Conservation (phyloP, 2,888 invertebrate genomes). For the Nymphalis polychloros region DNA sequence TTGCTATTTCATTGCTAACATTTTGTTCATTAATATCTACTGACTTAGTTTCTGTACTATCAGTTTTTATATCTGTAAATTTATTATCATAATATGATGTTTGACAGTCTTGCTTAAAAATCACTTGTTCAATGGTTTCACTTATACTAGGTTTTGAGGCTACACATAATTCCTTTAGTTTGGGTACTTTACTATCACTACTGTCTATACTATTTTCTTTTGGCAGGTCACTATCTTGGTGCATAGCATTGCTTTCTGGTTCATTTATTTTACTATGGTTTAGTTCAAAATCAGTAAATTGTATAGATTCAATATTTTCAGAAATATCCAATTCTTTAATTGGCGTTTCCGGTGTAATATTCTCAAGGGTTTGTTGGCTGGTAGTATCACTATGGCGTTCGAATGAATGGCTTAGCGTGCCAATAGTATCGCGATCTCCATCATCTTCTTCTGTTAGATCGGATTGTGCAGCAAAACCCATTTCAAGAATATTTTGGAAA, state of each 20-base stretch:
- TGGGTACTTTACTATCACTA: slow-evolving; percentile 62
- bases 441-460: slow-evolving; percentile 61
- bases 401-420: slow-evolving; percentile 73
- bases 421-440: slow-evolving; percentile 67
- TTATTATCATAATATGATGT: slow-evolving; percentile 69
- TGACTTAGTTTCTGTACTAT: slow-evolving; percentile 73
- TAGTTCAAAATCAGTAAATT: slow-evolving; percentile 39
- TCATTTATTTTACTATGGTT: slow-evolving; percentile 47
- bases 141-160: slow-evolving; percentile 72
- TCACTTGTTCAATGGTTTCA: slow-evolving; percentile 63
- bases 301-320: slow-evolving; percentile 47
- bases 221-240: slow-evolving; percentile 63
- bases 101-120: slow-evolving; percentile 72
- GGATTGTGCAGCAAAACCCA: slow-evolving; percentile 55
- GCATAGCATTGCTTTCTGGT: slow-evolving; percentile 40
- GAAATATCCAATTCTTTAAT: slow-evolving; percentile 62
- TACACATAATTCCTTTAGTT: slow-evolving; percentile 71
- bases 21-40: slow-evolving; percentile 55
- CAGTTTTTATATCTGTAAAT: slow-evolving; percentile 63
- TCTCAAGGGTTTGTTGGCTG: slow-evolving; percentile 73
- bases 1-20: slow-evolving; percentile 46
- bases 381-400: slow-evolving; percentile 71
- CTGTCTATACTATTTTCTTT: slow-evolving; percentile 57
- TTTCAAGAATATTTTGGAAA: slow-evolving; percentile 69
- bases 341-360: slow-evolving; percentile 73